Percentiles rank a stretch among this genome's conserved stretches.
Conservation (phyloP, 2,797 vertebrate genomes). For the Diceros bicornis region DNA sequence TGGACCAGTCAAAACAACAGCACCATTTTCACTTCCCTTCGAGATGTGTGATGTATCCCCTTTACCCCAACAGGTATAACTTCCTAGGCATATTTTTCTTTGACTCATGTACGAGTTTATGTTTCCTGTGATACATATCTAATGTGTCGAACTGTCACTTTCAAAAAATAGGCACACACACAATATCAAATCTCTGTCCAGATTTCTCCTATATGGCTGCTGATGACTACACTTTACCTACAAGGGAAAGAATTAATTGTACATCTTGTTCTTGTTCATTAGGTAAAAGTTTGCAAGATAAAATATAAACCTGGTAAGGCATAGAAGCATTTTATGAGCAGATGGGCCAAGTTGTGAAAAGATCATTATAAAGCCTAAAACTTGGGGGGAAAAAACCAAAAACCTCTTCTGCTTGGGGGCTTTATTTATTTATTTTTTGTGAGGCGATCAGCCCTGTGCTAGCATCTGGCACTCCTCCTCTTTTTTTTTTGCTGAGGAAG, state of each 20-base stretch:
- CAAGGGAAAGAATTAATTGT: neutral
- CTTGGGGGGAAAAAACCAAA: neutral
- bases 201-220: neutral
- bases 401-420: neutral
- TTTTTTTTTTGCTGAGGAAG: too few relatives aligned
- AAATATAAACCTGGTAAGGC: neutral
- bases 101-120: neutral
- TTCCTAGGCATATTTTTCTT: slow-evolving; percentile 21
- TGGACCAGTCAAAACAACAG: neutral
- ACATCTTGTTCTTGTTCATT: slow-evolving; percentile 10
- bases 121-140: neutral
- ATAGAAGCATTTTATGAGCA: slow-evolving; percentile 10
- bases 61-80: neutral
- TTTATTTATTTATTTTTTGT: neutral
- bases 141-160: neutral
- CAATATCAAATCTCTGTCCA: neutral
- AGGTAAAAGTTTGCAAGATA: neutral
- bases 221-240: neutral
- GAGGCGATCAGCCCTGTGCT: too few relatives aligned
- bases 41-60: neutral
- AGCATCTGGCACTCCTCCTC: too few relatives aligned
- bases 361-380: slow-evolving; percentile 31
- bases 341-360: neutral
- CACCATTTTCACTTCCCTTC: slow-evolving; percentile 25
- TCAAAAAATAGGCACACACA: neutral